These are phyloP conservation scores for Podotricha telesiphe DNA, from an alignment of 2,888 invertebrate species.

Conservation along the genomic window DNA sequence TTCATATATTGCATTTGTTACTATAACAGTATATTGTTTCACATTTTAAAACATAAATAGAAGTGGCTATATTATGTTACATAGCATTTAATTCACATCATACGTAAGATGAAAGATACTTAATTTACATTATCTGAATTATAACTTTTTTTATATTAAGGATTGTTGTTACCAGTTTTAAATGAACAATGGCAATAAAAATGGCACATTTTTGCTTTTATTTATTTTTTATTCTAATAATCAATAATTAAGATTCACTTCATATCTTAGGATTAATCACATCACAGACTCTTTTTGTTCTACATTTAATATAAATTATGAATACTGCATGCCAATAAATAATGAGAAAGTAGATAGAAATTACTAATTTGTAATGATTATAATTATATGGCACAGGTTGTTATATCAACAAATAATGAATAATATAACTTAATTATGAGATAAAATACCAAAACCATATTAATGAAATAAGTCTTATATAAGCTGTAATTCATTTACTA, in stretches of 20 bases:
- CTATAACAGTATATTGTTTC: background rate
- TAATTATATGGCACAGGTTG: constrained; percentile 37
- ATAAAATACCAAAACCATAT: background rate
- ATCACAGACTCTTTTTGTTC: constrained; percentile 70
- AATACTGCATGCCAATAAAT: constrained; percentile 37
- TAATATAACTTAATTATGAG: background rate
- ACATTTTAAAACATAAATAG: background rate
- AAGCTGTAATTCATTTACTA: background rate
- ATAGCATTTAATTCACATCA: background rate
- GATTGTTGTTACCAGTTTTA: constrained; percentile 38
- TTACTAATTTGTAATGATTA: constrained; percentile 29
- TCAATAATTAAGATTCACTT: constrained; percentile 16
- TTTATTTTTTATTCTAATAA: constrained; percentile 29
- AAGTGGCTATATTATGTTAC: background rate
- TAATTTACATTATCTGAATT: background rate
- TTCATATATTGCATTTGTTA: background rate
- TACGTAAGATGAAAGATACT: background rate
- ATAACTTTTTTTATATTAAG: constrained; percentile 26
- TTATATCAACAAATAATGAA: constrained; percentile 15
- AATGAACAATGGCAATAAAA: constrained; percentile 41
- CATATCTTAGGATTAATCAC: constrained; percentile 52
- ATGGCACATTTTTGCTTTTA: constrained; percentile 40
- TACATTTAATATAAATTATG: constrained; percentile 57
- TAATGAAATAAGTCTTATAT: background rate
- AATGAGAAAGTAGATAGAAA: constrained; percentile 16